phyloP scores from a whole-genome alignment of 2,797 vertebrate genomes.

The Hemitrygon akajei region DNA sequence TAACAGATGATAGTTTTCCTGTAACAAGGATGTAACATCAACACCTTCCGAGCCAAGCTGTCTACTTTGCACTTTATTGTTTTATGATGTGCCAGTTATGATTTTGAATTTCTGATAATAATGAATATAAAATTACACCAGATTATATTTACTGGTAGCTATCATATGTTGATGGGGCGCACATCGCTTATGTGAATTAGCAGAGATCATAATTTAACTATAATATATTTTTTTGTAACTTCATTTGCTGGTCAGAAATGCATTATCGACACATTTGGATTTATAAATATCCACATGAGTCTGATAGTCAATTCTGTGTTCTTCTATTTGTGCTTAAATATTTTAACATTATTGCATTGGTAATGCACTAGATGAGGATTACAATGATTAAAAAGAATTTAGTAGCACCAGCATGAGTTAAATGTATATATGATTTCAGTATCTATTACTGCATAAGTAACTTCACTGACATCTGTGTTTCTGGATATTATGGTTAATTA shows the following conservation, averaged over 20 bases:
- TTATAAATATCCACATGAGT: neutral
- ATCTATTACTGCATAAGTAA: neutral
- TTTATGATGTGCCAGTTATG: too few relatives aligned
- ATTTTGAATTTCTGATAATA: too few relatives aligned
- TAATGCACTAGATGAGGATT: neutral
- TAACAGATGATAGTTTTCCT: neutral
- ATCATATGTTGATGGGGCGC: neutral
- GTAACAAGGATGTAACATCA: neutral
- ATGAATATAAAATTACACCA: too few relatives aligned
- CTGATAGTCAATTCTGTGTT: neutral
- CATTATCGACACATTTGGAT: neutral
- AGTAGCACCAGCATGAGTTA: neutral
- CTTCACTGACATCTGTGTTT: neutral
- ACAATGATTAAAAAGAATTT: neutral
- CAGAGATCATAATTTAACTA: neutral
- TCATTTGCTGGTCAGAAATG: constrained; percentile 3
- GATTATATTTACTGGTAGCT: too few relatives aligned
- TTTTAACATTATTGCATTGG: neutral
- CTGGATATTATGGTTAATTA: neutral
- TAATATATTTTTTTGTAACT: neutral
- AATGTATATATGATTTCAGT: neutral
- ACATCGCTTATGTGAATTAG: neutral
- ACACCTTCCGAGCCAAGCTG: neutral
- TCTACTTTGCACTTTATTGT: neutral
- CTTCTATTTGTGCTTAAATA: neutral